phyloP scores from a whole-genome alignment of 2,113 vertebrate genomes.

The Elgaria multicarinata region DNA sequence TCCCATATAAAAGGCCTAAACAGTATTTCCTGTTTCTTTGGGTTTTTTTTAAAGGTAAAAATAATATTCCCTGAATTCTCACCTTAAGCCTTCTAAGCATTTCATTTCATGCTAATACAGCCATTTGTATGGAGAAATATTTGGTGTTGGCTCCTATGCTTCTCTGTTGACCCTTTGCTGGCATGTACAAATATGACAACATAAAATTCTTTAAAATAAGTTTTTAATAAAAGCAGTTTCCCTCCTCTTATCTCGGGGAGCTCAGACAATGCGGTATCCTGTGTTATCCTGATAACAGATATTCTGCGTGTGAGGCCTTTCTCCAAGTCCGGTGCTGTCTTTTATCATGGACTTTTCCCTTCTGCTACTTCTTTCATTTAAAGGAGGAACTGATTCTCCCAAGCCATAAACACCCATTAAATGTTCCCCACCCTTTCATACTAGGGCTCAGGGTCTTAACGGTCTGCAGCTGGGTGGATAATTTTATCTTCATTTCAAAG shows the following conservation, averaged over 20 bases:
- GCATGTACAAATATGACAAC: conserved; percentile 68
- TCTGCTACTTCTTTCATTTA: conserved; percentile 72
- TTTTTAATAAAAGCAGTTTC: conserved; percentile 53
- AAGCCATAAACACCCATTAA: conserved; percentile 80
- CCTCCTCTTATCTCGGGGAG: conserved; percentile 32
- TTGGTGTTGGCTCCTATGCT: conserved; percentile 73
- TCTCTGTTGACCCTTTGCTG: conserved; percentile 66
- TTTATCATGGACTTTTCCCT: conserved; percentile 71
- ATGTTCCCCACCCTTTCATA: conserved; percentile 77
- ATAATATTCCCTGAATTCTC: conserved; percentile 79
- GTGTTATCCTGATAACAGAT: conserved; percentile 65
- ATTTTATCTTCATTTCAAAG: conserved; percentile 73
- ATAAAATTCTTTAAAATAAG: conserved; percentile 46
- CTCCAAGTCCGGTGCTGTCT: conserved; percentile 68
- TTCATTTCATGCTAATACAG: conserved; percentile 69
- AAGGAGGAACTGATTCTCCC: conserved; percentile 70
- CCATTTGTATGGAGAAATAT: conserved; percentile 75
- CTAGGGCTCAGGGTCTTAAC: conserved; percentile 74
- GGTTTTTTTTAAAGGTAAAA: conserved; percentile 52
- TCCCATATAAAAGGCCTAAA: conserved; percentile 80
- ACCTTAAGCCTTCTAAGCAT: conserved; percentile 76
- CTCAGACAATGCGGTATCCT: conserved; percentile 49
- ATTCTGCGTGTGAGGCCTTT: conserved; percentile 65
- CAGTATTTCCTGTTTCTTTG: conserved; percentile 78
- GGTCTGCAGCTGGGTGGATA: conserved; percentile 75